Base-by-base conservation (phyloP, 2,888 invertebrate genomes). In the Lissonota sp. region DNA sequence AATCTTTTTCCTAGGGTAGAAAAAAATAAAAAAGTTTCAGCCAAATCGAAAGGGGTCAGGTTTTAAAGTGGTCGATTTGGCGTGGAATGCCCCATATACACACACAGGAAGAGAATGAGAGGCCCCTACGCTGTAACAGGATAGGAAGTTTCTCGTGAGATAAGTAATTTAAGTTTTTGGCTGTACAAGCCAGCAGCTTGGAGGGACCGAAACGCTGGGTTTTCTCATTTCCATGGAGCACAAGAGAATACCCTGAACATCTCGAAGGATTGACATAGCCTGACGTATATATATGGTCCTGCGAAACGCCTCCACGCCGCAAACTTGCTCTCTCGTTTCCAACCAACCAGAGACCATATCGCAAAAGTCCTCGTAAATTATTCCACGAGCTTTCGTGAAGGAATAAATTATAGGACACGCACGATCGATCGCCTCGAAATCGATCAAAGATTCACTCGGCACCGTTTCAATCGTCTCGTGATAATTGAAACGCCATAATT, bases 81-180 rank as follows among this genome's bases (percentile, higher is more conserved):
- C n/a, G n/a, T n/a, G n/a, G n/a, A n/a, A n/a, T n/a, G n/a, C n/a
- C n/a, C n/a, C n/a, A n/a, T n/a, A n/a, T n/a, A n/a, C n/a, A n/a
- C n/a, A n/a, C n/a, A n/a, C n/a, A n/a, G n/a, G n/a, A n/a, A 10
- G 46, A 39, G 51, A 12, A 14, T 4, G 40, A 6, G 55, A 5
- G 44, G 12, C 26, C 12, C 12, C 37, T 10, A 5, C 10, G n/a
- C n/a, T 57, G 12, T n/a, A 14, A 63, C 42, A 26, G 37, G 40
- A 37, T 62, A 64, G 71, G 10, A 67, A 73, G 51, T 75, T 82
- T 71, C 60, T 66, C 62, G 73, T 49, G 37, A 79, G 83, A 82
- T 84, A 84, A 83, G 85, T 85, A 84, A 85, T 85, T 85, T 84
- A 85, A 85, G 84, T 85, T 85, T 80, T 76, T 75, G 76, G n/a